Percentiles rank a stretch among this genome's conserved stretches.
Evolutionary conservation across 2,888 invertebrate genomes (phyloP).

Genomic region (Apodemia zela): DNA sequence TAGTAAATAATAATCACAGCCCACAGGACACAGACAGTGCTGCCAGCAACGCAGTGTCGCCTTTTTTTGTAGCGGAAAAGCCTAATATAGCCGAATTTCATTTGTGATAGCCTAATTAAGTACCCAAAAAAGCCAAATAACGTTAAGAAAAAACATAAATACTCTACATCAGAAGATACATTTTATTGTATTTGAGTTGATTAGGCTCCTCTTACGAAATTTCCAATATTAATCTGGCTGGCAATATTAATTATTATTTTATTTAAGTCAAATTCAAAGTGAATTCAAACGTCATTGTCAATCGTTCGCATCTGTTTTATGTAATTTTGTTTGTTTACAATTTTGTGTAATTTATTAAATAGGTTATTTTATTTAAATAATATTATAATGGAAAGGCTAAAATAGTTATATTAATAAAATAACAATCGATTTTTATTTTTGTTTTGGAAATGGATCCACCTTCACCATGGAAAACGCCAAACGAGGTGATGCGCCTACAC

Average conservation of each 20-base stretch:
- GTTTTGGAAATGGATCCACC: conserved; percentile 54
- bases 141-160: too few species aligned
- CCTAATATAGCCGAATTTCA: too few species aligned
- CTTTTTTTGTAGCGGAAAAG: too few species aligned
- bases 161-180: too few species aligned
- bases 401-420: neutral
- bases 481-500: conserved; percentile 86
- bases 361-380: neutral
- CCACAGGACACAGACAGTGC: too few species aligned
- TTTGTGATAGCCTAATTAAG: too few species aligned
- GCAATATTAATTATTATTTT: neutral
- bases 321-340: conserved; percentile 9
- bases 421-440: neutral
- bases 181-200: neutral
- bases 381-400: neutral
- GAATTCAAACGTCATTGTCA: neutral
- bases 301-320: neutral
- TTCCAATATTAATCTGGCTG: neutral
- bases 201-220: neutral
- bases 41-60: too few species aligned
- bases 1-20: too few species aligned
- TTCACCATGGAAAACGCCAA: conserved; percentile 82
- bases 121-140: too few species aligned
- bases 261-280: neutral
- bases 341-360: neutral